These are phyloP conservation scores for Sympetrum striolatum DNA, from an alignment of 2,888 invertebrate genomes.

Conservation along the genomic window DNA sequence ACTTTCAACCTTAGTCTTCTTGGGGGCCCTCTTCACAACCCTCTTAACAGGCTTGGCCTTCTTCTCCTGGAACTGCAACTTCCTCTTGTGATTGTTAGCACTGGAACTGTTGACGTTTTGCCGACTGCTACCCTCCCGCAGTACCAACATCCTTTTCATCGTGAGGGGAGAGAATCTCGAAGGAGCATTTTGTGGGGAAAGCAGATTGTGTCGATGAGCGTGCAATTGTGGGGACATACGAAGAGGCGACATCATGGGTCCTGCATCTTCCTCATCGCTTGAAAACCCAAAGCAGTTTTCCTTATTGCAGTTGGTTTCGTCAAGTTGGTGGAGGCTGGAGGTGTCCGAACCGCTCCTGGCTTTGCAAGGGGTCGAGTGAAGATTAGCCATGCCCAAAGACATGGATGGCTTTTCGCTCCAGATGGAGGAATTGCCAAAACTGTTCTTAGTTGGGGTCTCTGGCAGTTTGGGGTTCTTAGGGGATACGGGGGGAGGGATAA, in stretches of 20 bases:
- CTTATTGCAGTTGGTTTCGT: not conserved
- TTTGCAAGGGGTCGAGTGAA: not conserved
- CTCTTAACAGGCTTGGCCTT: not conserved
- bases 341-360: slow-evolving; percentile 1
- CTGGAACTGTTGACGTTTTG: not conserved
- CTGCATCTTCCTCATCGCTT: not conserved
- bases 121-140: not conserved
- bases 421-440: not conserved
- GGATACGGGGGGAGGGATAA: not conserved
- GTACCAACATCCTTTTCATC: not conserved
- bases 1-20: not conserved
- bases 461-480: not conserved
- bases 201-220: not conserved
- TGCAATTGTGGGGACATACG: not conserved
- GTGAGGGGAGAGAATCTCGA: not conserved
- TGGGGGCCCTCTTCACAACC: not conserved
- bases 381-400: not conserved
- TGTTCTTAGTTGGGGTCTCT: not conserved
- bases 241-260: not conserved
- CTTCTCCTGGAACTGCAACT: not conserved
- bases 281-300: slow-evolving; percentile 22
- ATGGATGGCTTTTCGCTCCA: not conserved
- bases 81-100: not conserved
- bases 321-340: not conserved
- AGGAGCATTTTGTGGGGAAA: not conserved